Conservation (phyloP, 1,140 invertebrate species). For the Maconellicoccus hirsutus region DNA sequence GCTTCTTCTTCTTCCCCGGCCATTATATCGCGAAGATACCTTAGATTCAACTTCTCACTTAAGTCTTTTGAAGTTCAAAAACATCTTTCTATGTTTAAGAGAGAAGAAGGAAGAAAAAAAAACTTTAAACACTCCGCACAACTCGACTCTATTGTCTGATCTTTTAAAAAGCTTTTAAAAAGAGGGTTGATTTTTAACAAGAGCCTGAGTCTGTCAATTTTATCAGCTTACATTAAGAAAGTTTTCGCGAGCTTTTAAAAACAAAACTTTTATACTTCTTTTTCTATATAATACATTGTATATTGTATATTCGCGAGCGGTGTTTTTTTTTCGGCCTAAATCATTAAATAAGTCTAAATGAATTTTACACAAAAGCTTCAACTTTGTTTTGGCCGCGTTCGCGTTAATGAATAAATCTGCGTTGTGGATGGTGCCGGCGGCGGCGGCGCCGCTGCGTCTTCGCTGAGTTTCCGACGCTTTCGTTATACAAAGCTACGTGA, state of each 20-base stretch:
- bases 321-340: background rate
- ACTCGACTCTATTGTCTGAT: background rate
- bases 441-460: no score
- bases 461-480: background rate
- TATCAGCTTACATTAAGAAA: conserved; percentile 21
- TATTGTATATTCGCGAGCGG: background rate
- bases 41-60: background rate
- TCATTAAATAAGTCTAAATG: background rate
- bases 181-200: conserved; percentile 17
- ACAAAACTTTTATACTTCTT: background rate
- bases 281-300: background rate
- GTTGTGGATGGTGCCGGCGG: no score
- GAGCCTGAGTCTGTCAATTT: conserved; percentile 14
- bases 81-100: background rate
- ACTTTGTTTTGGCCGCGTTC: no score
- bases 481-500: background rate
- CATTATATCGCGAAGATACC: background rate
- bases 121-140: conserved; percentile 5
- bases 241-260: conserved; percentile 2
- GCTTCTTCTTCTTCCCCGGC: background rate
- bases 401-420: background rate
- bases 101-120: background rate
- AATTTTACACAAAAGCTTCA: conserved; percentile 11
- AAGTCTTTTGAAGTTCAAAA: conserved; percentile 10
- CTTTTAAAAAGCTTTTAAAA: conserved; percentile 18